Conservation (phyloP, 1,140 invertebrate genomes). For the Batillaria attramentaria region DNA sequence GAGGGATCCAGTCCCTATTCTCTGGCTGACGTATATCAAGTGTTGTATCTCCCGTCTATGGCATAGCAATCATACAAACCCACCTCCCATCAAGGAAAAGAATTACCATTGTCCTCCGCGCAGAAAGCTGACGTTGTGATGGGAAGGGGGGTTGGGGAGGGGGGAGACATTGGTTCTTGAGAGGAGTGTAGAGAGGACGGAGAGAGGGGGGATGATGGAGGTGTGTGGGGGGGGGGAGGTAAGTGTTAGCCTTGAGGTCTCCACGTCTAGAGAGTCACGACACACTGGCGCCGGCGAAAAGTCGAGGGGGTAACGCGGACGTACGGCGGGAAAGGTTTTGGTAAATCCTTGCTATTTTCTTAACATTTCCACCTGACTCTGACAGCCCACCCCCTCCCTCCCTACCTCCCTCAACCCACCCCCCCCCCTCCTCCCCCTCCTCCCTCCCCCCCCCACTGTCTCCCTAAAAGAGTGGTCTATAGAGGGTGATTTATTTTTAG, state of each 20-base stretch:
- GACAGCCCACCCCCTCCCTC: background rate
- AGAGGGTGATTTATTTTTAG: too few relatives aligned
- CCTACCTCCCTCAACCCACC: background rate
- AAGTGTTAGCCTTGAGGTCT: too few relatives aligned
- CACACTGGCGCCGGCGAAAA: background rate
- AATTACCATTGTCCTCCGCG: too few relatives aligned
- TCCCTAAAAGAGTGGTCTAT: too few relatives aligned
- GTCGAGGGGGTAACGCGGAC: background rate
- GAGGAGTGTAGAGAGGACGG: background rate
- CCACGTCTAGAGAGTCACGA: too few relatives aligned
- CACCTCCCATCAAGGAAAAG: too few relatives aligned
- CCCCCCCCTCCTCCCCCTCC: background rate
- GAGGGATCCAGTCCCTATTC: too few relatives aligned
- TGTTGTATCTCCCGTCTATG: too few relatives aligned
- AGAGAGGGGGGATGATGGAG: background rate
- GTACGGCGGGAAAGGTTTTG: slow-evolving; percentile 1
- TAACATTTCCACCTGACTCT: slow-evolving; percentile 14
- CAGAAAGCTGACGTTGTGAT: background rate
- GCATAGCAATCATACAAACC: too few relatives aligned
- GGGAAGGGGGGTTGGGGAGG: background rate
- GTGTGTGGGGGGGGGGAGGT: background rate
- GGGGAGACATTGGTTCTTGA: background rate
- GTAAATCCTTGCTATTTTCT: slow-evolving; percentile 25
- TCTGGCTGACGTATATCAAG: too few relatives aligned
- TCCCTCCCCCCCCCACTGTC: background rate